These are phyloP conservation scores for Siniperca chuatsi DNA, from an alignment of 2,113 vertebrate species.

Conservation along the genomic window DNA sequence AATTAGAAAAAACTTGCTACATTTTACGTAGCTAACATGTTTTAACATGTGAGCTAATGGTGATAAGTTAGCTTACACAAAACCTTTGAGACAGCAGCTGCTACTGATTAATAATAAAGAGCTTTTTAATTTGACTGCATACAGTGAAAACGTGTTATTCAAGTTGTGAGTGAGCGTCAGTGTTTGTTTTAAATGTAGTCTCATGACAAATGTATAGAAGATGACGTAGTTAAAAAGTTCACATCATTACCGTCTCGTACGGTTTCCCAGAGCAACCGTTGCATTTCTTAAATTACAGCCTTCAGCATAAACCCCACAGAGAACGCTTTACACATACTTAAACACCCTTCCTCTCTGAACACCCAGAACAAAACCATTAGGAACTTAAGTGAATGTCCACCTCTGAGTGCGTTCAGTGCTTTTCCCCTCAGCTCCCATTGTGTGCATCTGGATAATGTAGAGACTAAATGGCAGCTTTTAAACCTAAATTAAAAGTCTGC, in stretches of 20 bases:
- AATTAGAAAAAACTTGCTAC: neutral
- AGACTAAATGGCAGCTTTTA: constrained; percentile 24
- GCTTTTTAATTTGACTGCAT: neutral
- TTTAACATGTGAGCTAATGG: too few species aligned
- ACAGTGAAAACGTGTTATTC: too few species aligned
- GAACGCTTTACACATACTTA: constrained; percentile 6
- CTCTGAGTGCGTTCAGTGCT: constrained; percentile 33
- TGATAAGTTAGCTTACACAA: neutral
- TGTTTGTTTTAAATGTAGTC: too few species aligned
- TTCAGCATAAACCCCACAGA: neutral
- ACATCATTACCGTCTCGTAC: neutral
- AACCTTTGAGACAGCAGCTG: neutral
- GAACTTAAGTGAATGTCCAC: constrained; percentile 22
- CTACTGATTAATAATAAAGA: neutral
- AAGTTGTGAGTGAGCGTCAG: too few species aligned
- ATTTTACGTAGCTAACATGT: neutral
- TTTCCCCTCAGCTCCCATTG: constrained; percentile 1
- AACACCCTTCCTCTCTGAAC: neutral
- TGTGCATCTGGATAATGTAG: constrained; percentile 24
- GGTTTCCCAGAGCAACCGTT: neutral
- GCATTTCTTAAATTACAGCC: neutral
- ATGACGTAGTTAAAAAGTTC: neutral
- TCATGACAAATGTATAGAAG: neutral
- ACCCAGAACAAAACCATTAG: neutral
- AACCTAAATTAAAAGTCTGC: constrained; percentile 16